These are phyloP conservation scores for Tiphia femorata DNA, from an alignment of 2,888 invertebrate genomes.

Conservation along the genomic window DNA sequence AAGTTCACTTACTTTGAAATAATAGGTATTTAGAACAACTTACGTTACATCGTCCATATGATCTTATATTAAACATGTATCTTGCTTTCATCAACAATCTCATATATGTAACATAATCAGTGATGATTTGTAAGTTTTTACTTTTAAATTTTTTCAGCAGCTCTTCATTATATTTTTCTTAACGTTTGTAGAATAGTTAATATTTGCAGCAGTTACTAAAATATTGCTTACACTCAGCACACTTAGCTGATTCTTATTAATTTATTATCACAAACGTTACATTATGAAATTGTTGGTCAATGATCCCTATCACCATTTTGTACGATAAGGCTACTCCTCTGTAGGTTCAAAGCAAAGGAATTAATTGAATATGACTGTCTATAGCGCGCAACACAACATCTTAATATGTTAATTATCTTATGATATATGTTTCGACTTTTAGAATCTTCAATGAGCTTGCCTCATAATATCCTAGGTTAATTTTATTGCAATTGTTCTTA, in stretches of 20 bases:
- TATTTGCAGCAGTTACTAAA: constrained; percentile 25
- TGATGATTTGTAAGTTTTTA: constrained; percentile 23
- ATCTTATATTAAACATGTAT: constrained; percentile 39
- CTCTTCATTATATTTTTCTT: constrained; percentile 5
- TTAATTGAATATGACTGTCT: constrained; percentile 2
- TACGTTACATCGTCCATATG: constrained; percentile 35
- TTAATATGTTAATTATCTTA: constrained; percentile 3
- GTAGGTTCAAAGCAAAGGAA: constrained; percentile 29
- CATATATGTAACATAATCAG: constrained; percentile 44
- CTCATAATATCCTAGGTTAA: no score
- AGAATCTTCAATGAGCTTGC: no score
- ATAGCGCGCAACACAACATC: background rate
- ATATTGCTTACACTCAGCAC: constrained; percentile 35
- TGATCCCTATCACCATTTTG: constrained; percentile 53
- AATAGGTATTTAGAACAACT: constrained; percentile 34
- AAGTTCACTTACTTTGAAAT: no score
- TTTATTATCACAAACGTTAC: constrained; percentile 47
- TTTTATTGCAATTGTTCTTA: no score
- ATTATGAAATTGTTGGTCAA: constrained; percentile 51
- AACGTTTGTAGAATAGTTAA: constrained; percentile 26
- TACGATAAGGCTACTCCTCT: constrained; percentile 45
- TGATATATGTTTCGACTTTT: no score
- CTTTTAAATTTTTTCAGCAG: constrained; percentile 17
- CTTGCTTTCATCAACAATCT: constrained; percentile 43
- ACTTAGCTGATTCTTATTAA: constrained; percentile 25